A percentile compares a stretch with the other conserved stretches of the same genome.
Evolutionary conservation across 1,140 invertebrate genomes (phyloP).

Genomic region (Dendroctonus ponderosae): DNA sequence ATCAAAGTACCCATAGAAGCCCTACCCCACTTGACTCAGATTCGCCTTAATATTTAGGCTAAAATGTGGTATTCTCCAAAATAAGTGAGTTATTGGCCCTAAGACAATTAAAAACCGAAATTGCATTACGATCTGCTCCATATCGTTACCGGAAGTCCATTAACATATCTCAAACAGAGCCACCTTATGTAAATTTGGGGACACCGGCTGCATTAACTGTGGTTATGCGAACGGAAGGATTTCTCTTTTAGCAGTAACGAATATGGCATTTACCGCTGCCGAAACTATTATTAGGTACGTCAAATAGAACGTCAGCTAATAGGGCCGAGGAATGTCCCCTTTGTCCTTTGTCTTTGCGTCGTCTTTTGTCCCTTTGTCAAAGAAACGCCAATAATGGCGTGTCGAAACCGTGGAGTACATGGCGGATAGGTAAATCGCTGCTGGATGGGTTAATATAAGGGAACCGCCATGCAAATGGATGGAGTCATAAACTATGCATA

Average conservation of each 20-base stretch:
- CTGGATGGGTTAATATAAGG: neutral
- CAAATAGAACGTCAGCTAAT: neutral
- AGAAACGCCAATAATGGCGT: conserved; percentile 13
- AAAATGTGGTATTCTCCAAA: no score
- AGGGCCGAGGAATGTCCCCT: conserved; percentile 13
- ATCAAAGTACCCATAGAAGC: no score
- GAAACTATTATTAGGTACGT: conserved; percentile 22
- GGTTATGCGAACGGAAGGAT: conserved; percentile 4
- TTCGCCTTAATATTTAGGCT: no score
- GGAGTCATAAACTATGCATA: neutral
- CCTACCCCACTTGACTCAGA: no score
- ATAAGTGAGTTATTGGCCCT: no score
- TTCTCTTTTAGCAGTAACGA: conserved; percentile 1
- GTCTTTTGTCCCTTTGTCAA: conserved; percentile 8
- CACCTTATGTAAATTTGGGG: conserved; percentile 2
- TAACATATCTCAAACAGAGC: conserved; percentile 1
- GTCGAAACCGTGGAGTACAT: conserved; percentile 9
- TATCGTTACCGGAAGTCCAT: neutral
- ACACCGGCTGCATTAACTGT: conserved; percentile 12
- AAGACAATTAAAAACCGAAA: no score
- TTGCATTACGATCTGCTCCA: no score
- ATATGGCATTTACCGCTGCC: neutral
- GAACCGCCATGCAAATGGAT: conserved; percentile 3
- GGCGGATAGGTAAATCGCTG: conserved; percentile 3
- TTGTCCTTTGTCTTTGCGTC: conserved; percentile 9